Conservation (phyloP, 2,797 vertebrate genomes). For the Chloroceryle amazona region DNA sequence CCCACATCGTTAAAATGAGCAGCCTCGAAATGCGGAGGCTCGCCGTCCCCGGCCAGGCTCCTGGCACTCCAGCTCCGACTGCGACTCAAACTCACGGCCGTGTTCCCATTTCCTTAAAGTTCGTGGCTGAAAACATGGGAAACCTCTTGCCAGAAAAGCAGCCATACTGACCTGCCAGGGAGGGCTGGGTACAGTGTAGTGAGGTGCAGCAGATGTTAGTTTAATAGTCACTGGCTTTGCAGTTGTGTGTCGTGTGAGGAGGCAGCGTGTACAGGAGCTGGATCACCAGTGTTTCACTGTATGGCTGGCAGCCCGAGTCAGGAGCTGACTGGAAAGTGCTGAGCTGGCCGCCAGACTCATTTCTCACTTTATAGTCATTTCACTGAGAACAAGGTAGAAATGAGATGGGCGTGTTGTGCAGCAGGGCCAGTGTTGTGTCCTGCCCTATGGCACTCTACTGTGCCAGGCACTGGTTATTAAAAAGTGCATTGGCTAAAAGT, state of each 20-base stretch:
- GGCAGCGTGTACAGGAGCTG: neutral
- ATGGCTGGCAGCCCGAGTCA: neutral
- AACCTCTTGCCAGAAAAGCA: neutral
- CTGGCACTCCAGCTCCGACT: conserved; percentile 18
- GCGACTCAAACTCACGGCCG: neutral
- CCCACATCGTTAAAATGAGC: conserved; percentile 46
- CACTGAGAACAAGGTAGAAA: neutral
- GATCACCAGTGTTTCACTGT: neutral
- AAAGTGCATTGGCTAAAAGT: neutral
- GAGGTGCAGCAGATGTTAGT: neutral
- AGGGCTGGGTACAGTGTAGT: neutral
- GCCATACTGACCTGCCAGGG: neutral
- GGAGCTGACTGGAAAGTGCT: neutral
- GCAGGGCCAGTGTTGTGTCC: neutral
- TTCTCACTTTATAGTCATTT: neutral
- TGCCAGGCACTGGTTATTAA: neutral
- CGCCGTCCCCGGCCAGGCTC: neutral
- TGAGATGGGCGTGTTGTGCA: accelerated
- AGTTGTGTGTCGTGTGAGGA: neutral
- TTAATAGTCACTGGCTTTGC: neutral
- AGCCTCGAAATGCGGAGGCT: neutral
- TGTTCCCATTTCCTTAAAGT: neutral
- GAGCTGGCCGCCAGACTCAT: neutral
- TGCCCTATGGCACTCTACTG: accelerated
- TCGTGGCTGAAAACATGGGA: neutral